A percentile compares a stretch with the other conserved stretches of the same genome.
phyloP scores from a whole-genome alignment of 2,888 invertebrate species.

The Bimastos eiseni region DNA sequence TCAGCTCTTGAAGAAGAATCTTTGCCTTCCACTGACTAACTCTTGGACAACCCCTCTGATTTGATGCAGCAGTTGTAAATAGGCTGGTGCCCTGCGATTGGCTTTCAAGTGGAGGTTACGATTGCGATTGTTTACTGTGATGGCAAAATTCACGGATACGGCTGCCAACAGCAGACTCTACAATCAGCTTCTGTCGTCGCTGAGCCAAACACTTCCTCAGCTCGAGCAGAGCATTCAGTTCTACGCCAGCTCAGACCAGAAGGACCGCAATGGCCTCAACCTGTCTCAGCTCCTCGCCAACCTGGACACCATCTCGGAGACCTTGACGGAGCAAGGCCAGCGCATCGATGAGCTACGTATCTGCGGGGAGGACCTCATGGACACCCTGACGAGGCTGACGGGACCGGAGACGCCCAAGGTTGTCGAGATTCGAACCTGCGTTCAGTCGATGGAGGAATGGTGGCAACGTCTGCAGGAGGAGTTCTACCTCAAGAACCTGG shows the following conservation, averaged over 20 bases:
- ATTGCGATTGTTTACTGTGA: slow-evolving; percentile 14
- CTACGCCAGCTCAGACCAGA: slow-evolving; percentile 18
- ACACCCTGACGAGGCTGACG: not conserved
- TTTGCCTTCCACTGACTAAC: too few relatives aligned
- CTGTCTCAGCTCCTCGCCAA: not conserved
- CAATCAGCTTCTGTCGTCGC: slow-evolving; percentile 36
- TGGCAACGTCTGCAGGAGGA: slow-evolving; percentile 50
- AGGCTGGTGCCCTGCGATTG: too few relatives aligned
- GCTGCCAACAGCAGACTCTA: slow-evolving; percentile 43
- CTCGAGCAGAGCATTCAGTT: slow-evolving; percentile 33
- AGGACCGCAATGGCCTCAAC: not conserved
- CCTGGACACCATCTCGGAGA: not conserved
- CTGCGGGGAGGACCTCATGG: not conserved
- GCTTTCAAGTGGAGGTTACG: too few relatives aligned
- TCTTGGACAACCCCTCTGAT: too few relatives aligned
- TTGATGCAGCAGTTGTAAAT: too few relatives aligned
- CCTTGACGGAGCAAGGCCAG: not conserved
- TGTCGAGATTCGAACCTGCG: not conserved
- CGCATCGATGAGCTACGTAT: slow-evolving; percentile 4
- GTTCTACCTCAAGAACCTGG: slow-evolving; percentile 50
- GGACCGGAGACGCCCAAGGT: not conserved
- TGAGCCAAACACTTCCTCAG: slow-evolving; percentile 37
- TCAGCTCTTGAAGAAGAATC: too few relatives aligned
- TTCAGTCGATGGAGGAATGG: slow-evolving; percentile 41
- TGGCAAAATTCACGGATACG: slow-evolving; percentile 41